Evolutionary conservation across 2,797 vertebrate genomes (phyloP).

Genomic region (Lerista edwardsae): DNA sequence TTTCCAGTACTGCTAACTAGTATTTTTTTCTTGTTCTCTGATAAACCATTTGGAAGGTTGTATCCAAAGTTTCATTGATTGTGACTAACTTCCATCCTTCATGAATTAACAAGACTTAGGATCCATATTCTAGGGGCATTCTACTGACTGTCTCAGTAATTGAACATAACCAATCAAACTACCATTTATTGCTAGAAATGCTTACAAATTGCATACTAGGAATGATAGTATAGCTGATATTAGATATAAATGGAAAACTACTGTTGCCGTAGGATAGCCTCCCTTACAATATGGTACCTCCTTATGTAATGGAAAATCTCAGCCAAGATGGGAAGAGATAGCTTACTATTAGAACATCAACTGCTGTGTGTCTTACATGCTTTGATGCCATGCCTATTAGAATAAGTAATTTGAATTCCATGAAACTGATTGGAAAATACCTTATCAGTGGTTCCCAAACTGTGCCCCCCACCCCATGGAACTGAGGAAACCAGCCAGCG

Average conservation of each 20-base stretch:
- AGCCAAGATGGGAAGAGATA: too few relatives aligned
- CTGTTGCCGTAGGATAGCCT: neutral
- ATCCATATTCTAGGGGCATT: too few relatives aligned
- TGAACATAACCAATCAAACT: neutral
- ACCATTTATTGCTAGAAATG: neutral
- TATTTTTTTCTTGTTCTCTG: neutral
- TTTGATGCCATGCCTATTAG: neutral
- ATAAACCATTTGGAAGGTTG: neutral
- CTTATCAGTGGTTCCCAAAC: too few relatives aligned
- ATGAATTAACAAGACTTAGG: too few relatives aligned
- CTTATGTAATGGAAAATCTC: neutral
- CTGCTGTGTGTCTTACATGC: neutral
- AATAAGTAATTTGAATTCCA: neutral
- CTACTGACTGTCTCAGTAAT: neutral
- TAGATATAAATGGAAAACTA: neutral
- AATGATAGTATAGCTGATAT: neutral
- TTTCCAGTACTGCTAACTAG: neutral
- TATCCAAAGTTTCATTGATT: too few relatives aligned
- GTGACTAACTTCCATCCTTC: too few relatives aligned
- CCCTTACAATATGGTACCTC: neutral
- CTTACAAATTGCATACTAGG: neutral
- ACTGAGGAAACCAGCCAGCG: too few relatives aligned
- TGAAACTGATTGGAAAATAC: neutral
- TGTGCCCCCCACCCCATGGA: too few relatives aligned
- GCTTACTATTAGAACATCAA: too few relatives aligned